phyloP scores from a whole-genome alignment of 1,140 invertebrate genomes.

The Goniozus legneri region DNA sequence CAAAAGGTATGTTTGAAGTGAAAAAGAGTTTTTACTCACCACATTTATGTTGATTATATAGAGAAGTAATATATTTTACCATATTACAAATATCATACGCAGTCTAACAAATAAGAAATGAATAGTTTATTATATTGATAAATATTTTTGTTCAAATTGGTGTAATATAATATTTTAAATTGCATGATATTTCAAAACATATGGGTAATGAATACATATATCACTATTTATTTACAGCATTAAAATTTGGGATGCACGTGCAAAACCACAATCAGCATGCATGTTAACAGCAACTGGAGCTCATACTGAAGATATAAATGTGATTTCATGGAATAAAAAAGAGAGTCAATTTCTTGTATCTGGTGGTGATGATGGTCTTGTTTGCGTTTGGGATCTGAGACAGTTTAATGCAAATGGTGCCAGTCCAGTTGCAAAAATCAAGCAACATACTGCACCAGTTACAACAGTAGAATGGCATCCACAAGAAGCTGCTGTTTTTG shows the following conservation, averaged over 20 bases:
- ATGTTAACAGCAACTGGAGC: slow-evolving; percentile 86
- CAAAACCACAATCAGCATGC: slow-evolving; percentile 80
- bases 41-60: background rate
- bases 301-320: slow-evolving; percentile 93
- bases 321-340: slow-evolving; percentile 93
- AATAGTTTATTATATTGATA: too few species aligned
- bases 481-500: slow-evolving; percentile 86
- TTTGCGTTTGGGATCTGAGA: slow-evolving; percentile 95
- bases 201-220: too few species aligned
- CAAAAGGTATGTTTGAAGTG: slow-evolving; percentile 58
- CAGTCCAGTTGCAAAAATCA: slow-evolving; percentile 85
- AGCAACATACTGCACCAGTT: slow-evolving; percentile 88
- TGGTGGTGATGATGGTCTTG: slow-evolving; percentile 92
- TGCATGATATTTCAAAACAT: too few species aligned
- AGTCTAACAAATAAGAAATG: too few species aligned
- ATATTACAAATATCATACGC: too few species aligned
- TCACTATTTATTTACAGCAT: slow-evolving; percentile 56
- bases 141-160: too few species aligned
- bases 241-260: slow-evolving; percentile 87
- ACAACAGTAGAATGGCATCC: slow-evolving; percentile 98
- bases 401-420: slow-evolving; percentile 72
- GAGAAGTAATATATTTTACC: too few species aligned
- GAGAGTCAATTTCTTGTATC: slow-evolving; percentile 63
- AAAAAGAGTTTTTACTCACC: too few species aligned
- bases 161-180: slow-evolving; percentile 4